These are phyloP conservation scores for Stenotaenia linearis DNA, from an alignment of 2,888 invertebrate genomes.

Conservation along the genomic window DNA sequence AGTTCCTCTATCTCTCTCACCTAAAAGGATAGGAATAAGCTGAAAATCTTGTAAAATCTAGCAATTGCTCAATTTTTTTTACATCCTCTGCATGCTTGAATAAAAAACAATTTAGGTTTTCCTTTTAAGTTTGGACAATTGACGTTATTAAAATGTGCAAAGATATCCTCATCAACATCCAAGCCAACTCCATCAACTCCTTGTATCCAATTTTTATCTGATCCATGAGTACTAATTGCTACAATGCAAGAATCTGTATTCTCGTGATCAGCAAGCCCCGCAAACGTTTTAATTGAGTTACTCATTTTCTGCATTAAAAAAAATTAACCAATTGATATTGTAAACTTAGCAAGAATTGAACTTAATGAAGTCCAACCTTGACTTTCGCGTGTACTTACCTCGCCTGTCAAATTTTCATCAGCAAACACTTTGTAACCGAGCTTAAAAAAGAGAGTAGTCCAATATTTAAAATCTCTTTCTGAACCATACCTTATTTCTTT, in stretches of 20 bases:
- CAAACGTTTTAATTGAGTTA: constrained; percentile 33
- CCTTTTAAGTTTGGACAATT: constrained; percentile 53
- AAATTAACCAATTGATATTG: neutral
- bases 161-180: constrained; percentile 53
- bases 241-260: constrained; percentile 37
- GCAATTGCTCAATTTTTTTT: neutral
- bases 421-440: constrained; percentile 35
- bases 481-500: constrained; percentile 26
- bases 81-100: constrained; percentile 40
- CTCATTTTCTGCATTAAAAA: constrained; percentile 14
- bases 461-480: constrained; percentile 33
- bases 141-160: constrained; percentile 57
- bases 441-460: constrained; percentile 31
- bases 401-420: constrained; percentile 32
- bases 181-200: constrained; percentile 53
- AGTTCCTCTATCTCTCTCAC: neutral
- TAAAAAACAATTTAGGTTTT: constrained; percentile 27
- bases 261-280: neutral
- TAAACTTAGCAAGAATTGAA: neutral
- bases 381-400: neutral
- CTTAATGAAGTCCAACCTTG: too few relatives aligned
- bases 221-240: constrained; percentile 37
- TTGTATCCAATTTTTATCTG: constrained; percentile 42
- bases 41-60: neutral
- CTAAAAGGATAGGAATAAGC: constrained; percentile 29